phyloP scores from a whole-genome alignment of 2,888 invertebrate genomes.

The Drosophila longiperda region DNA sequence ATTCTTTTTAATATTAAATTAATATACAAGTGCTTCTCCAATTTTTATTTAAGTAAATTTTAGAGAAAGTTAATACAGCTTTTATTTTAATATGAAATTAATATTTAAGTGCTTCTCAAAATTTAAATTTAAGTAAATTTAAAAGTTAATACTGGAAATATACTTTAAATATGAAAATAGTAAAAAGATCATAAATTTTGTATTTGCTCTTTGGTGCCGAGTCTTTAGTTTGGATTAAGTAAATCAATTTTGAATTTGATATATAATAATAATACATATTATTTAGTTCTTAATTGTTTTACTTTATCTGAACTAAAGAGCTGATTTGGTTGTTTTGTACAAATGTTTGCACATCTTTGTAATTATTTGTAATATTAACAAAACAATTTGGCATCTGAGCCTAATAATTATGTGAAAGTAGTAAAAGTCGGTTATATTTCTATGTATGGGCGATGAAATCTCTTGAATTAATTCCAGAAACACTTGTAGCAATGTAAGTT shows the following conservation, averaged over 20 bases:
- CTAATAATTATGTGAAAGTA: neutral
- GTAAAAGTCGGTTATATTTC: neutral
- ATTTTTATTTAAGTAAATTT: too few relatives aligned
- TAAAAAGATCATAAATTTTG: neutral
- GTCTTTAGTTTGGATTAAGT: neutral
- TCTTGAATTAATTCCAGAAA: constrained; percentile 2
- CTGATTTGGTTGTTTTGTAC: neutral
- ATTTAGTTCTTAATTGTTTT: neutral
- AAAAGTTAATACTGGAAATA: neutral
- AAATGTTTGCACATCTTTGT: neutral
- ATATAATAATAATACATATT: neutral
- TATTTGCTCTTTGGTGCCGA: neutral
- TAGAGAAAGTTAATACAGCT: too few relatives aligned
- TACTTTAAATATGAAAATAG: neutral
- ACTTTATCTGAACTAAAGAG: neutral
- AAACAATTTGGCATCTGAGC: neutral
- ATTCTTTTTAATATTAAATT: too few relatives aligned
- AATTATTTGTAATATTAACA: neutral
- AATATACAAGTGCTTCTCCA: too few relatives aligned
- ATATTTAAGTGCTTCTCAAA: neutral
- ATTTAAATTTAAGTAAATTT: neutral
- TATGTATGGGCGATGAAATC: neutral
- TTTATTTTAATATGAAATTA: neutral
- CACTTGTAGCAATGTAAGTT: constrained; percentile 32
- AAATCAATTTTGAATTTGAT: neutral